Evolutionary conservation across 2,888 invertebrate genomes (phyloP).

Genomic region (Asteroscopus sphinx): DNA sequence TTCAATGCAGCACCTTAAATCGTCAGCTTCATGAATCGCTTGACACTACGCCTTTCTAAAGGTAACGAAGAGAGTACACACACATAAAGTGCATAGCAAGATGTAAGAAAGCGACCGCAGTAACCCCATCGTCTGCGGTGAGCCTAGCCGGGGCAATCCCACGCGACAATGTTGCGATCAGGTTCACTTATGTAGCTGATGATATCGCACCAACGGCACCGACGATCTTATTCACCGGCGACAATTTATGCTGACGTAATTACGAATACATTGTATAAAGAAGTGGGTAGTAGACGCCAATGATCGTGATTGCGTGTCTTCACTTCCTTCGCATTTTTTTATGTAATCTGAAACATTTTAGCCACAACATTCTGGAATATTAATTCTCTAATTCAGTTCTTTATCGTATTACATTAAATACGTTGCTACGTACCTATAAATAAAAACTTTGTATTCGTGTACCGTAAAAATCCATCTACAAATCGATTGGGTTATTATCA

Average conservation of each 20-base stretch:
- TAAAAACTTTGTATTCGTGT: constrained; percentile 11
- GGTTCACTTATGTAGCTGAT: constrained; percentile 30
- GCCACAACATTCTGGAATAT: background rate
- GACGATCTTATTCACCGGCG: constrained; percentile 44
- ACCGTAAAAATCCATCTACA: constrained; percentile 9
- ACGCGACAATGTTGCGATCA: constrained; percentile 57
- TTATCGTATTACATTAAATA: constrained; percentile 1
- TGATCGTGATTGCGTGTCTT: constrained; percentile 29
- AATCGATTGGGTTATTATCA: constrained; percentile 11
- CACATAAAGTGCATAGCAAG: constrained; percentile 36
- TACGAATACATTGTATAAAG: constrained; percentile 34
- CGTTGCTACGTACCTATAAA: background rate
- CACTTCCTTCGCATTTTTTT: constrained; percentile 11
- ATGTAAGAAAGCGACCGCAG: constrained; percentile 59
- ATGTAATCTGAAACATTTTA: background rate
- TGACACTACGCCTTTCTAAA: constrained; percentile 37
- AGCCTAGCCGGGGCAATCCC: constrained; percentile 45
- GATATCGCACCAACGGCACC: constrained; percentile 49
- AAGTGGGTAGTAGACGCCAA: constrained; percentile 30
- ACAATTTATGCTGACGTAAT: constrained; percentile 47
- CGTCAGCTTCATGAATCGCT: no score
- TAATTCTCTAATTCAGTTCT: background rate
- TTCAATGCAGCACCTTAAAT: no score
- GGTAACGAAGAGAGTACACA: constrained; percentile 47
- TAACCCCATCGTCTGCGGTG: constrained; percentile 53